These are phyloP conservation scores for Lepetodrilus schrolli DNA, from an alignment of 2,888 invertebrate species.

Conservation along the genomic window DNA sequence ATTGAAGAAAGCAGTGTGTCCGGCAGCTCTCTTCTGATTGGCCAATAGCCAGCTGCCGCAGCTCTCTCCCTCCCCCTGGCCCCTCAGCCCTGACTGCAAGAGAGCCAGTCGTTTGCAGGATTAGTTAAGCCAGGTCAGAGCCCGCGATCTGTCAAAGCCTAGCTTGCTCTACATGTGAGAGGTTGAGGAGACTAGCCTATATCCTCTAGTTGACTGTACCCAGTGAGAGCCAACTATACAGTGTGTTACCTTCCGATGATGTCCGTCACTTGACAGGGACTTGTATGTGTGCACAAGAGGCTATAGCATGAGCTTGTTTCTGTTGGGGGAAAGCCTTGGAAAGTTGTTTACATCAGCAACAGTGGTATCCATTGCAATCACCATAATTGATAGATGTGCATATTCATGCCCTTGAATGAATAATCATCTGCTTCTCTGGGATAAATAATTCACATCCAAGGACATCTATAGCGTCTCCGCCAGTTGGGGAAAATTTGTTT, in stretches of 20 bases:
- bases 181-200: not conserved
- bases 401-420: not conserved
- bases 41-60: not conserved
- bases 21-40: not conserved
- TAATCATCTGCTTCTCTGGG: not conserved
- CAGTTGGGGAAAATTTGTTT: too few relatives aligned
- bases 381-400: constrained; percentile 4
- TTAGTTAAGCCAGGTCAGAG: constrained; percentile 3
- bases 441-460: constrained; percentile 4
- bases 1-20: not conserved
- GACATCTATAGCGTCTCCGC: too few relatives aligned
- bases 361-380: not conserved
- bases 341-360: constrained; percentile 27
- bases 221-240: too few relatives aligned
- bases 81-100: not conserved
- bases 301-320: too few relatives aligned
- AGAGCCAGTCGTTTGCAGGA: too few relatives aligned
- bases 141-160: not conserved
- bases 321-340: too few relatives aligned
- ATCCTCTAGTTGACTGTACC: not conserved
- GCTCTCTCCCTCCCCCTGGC: too few relatives aligned
- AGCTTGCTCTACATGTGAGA: not conserved
- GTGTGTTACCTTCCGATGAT: not conserved
- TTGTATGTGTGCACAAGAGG: not conserved
- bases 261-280: not conserved